phyloP scores from a whole-genome alignment of 1,140 invertebrate genomes.

The Zaprionus tsacasi region DNA sequence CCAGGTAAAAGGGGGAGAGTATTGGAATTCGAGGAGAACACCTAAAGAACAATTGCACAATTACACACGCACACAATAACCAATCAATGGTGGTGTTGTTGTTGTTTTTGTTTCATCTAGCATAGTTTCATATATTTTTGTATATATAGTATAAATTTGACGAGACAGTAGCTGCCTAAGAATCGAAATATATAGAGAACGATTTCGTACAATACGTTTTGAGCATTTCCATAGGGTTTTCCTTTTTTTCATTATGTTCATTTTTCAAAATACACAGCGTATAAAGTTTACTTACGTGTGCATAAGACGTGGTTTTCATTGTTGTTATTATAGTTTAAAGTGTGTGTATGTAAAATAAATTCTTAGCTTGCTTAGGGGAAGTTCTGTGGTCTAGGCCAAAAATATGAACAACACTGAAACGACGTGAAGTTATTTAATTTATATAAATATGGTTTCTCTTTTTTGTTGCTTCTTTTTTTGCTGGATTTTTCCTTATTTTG shows the following conservation, averaged over 20 bases:
- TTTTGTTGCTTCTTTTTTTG: conserved; percentile 30
- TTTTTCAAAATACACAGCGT: conserved; percentile 68
- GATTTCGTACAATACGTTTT: conserved; percentile 41
- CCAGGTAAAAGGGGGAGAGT: not conserved
- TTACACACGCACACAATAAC: conserved; percentile 63
- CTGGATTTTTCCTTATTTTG: conserved; percentile 25
- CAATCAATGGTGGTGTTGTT: conserved; percentile 32
- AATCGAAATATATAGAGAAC: conserved; percentile 67
- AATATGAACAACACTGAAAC: conserved; percentile 72
- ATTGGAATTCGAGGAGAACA: conserved; percentile 62
- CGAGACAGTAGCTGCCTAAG: conserved; percentile 72
- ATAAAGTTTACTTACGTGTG: conserved; percentile 62
- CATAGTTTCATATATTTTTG: conserved; percentile 25
- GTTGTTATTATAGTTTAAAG: conserved; percentile 25
- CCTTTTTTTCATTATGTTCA: conserved; percentile 43
- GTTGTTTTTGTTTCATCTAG: conserved; percentile 30
- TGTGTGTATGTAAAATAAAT: conserved; percentile 69
- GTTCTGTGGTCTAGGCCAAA: conserved; percentile 64
- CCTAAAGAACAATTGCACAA: conserved; percentile 72
- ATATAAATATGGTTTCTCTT: conserved; percentile 29
- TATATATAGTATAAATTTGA: conserved; percentile 74
- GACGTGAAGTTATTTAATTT: conserved; percentile 53
- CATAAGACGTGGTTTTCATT: conserved; percentile 40
- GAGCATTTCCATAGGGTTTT: conserved; percentile 35
- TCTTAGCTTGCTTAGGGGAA: conserved; percentile 76